phyloP scores from a whole-genome alignment of 2,888 invertebrate species.

The Stenolophus ochropezus region DNA sequence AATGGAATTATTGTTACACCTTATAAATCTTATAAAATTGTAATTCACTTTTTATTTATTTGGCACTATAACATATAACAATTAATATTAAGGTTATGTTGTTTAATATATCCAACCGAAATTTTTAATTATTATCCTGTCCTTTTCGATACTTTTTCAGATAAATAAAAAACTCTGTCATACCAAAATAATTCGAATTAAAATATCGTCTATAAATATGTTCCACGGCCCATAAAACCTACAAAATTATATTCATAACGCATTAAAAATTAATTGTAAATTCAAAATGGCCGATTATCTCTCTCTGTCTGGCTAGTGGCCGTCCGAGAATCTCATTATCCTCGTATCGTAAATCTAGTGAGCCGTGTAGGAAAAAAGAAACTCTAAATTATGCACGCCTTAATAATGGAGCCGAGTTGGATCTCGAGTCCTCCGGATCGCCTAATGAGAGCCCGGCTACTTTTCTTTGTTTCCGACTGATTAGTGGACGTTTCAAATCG shows the following conservation, averaged over 20 bases:
- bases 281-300: conserved; percentile 66
- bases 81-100: background rate
- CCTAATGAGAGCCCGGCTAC: conserved; percentile 49
- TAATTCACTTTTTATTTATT: background rate
- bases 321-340: conserved; percentile 54
- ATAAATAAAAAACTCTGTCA: conserved; percentile 45
- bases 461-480: conserved; percentile 47
- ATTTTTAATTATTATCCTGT: background rate
- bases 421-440: conserved; percentile 6
- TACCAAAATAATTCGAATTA: conserved; percentile 52
- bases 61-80: background rate
- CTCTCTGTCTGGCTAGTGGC: conserved; percentile 15
- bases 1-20: too few species aligned
- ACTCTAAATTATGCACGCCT: conserved; percentile 57
- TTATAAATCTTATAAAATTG: background rate
- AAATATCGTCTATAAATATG: conserved; percentile 58
- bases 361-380: conserved; percentile 42
- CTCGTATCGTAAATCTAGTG: conserved; percentile 56
- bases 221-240: conserved; percentile 61
- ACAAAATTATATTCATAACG: conserved; percentile 64
- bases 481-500: conserved; percentile 51
- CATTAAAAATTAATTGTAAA: conserved; percentile 66
- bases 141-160: conserved; percentile 23
- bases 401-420: conserved; percentile 26
- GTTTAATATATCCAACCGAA: background rate